A percentile compares a stretch with the other conserved stretches of the same genome.
These are phyloP conservation scores for Eristalinus sepulchralis DNA, from an alignment of 2,888 invertebrate species.

Conservation along the genomic window DNA sequence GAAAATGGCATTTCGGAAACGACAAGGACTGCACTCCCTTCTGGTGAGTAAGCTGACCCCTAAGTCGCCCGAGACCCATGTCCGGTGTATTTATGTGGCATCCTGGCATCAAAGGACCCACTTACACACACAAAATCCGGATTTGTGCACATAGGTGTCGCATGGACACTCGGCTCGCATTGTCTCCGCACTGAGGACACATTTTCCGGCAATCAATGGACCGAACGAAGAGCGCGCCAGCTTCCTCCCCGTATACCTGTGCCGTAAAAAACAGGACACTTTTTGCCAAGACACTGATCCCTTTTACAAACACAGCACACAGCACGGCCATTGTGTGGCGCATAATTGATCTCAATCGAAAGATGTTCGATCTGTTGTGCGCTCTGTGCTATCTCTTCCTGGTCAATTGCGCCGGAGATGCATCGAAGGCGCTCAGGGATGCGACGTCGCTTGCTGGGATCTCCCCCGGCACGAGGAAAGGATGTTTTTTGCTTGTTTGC, in stretches of 20 bases:
- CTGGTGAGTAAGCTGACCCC: conserved; percentile 68
- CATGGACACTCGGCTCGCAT: conserved; percentile 58
- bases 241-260: conserved; percentile 39
- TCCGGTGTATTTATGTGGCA: conserved; percentile 30
- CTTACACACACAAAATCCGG: conserved; percentile 60
- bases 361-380: conserved; percentile 43
- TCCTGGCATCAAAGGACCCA: conserved; percentile 34
- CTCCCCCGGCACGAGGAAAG: conserved; percentile 11
- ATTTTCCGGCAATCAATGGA: conserved; percentile 58
- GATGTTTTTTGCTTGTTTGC: conserved; percentile 10
- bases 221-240: conserved; percentile 4
- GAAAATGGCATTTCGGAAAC: conserved; percentile 39
- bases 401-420: conserved; percentile 59
- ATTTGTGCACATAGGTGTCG: conserved; percentile 50
- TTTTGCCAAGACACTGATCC: conserved; percentile 44
- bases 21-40: conserved; percentile 32
- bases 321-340: conserved; percentile 48
- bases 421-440: neutral
- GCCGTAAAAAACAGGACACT: conserved; percentile 41
- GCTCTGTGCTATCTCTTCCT: conserved; percentile 59
- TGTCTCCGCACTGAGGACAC: conserved; percentile 57
- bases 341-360: conserved; percentile 59
- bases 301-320: conserved; percentile 45
- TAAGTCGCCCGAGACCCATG: conserved; percentile 59
- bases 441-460: conserved; percentile 30